A percentile compares a stretch with the other conserved stretches of the same genome.
phyloP scores from a whole-genome alignment of 1,140 invertebrate species.

The Drosophila busckii region DNA sequence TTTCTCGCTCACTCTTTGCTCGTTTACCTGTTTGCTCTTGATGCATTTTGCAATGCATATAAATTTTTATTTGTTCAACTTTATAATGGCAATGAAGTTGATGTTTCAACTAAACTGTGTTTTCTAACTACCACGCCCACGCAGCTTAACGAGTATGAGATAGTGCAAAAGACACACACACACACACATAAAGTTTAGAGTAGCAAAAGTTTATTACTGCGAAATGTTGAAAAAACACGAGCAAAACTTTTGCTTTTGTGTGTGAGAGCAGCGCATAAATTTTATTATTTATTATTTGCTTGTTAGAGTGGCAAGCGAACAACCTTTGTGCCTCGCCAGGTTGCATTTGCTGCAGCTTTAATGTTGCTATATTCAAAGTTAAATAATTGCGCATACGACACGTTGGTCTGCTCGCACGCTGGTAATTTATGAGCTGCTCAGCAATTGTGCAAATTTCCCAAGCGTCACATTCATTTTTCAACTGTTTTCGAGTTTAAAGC shows the following conservation, averaged over 20 bases:
- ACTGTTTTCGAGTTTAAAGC: conserved; percentile 6
- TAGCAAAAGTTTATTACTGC: conserved; percentile 41
- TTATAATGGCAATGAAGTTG: conserved; percentile 51
- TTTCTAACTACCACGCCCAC: background rate
- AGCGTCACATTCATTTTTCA: conserved; percentile 34
- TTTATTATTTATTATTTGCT: too few species aligned
- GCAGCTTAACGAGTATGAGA: too few species aligned
- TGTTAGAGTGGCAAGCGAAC: too few species aligned
- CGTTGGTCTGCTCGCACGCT: conserved; percentile 3
- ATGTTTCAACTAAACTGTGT: conserved; percentile 27
- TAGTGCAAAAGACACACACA: conserved; percentile 10
- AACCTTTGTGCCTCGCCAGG: too few species aligned
- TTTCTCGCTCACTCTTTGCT: background rate
- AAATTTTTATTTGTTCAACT: conserved; percentile 53
- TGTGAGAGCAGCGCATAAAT: conserved; percentile 40
- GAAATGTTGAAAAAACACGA: too few species aligned
- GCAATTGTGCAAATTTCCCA: conserved; percentile 46
- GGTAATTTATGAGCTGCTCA: conserved; percentile 28
- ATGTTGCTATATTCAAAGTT: background rate
- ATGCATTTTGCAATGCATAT: conserved; percentile 49
- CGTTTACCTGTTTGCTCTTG: conserved; percentile 26
- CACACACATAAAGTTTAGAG: conserved; percentile 22
- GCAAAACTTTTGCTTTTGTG: conserved; percentile 28
- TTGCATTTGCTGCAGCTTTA: too few species aligned
- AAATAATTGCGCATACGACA: conserved; percentile 30